Conservation (phyloP, 2,113 vertebrate genomes). For the Etia nguti region DNA sequence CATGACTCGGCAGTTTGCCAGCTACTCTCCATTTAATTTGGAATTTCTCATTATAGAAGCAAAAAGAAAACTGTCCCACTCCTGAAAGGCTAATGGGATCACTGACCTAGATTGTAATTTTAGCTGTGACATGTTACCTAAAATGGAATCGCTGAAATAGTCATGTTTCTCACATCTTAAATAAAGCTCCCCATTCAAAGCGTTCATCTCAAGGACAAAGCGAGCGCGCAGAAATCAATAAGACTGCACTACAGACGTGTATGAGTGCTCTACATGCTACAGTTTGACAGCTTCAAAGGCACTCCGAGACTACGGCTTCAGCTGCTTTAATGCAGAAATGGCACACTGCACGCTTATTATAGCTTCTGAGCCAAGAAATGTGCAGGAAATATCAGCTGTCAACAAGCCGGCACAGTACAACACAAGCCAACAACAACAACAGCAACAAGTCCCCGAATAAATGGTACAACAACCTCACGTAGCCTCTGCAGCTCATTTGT, state of each 20-base stretch:
- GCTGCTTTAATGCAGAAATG: not conserved
- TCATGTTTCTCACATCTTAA: slow-evolving; percentile 19
- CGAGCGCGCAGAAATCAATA: slow-evolving; percentile 25
- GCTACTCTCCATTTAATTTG: slow-evolving; percentile 36
- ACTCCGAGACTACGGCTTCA: not conserved
- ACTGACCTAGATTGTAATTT: slow-evolving; percentile 64
- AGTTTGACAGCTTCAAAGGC: slow-evolving; percentile 23
- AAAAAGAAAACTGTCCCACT: slow-evolving; percentile 30
- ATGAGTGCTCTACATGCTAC: slow-evolving; percentile 14
- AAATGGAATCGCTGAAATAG: slow-evolving; percentile 46
- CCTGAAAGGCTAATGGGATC: slow-evolving; percentile 60
- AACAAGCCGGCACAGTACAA: slow-evolving; percentile 5
- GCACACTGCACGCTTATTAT: slow-evolving; percentile 9
- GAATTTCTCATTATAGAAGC: slow-evolving; percentile 47
- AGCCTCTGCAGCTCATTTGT: slow-evolving; percentile 19
- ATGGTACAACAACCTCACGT: not conserved
- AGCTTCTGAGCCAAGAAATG: slow-evolving; percentile 26
- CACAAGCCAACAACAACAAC: not conserved
- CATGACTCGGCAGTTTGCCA: slow-evolving; percentile 23
- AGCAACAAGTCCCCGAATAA: slow-evolving; percentile 23
- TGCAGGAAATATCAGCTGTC: slow-evolving; percentile 25
- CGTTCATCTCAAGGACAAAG: slow-evolving; percentile 43
- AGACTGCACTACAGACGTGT: not conserved
- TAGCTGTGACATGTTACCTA: slow-evolving; percentile 38
- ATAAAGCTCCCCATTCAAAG: slow-evolving; percentile 1